These are phyloP conservation scores for Stratiomys singularior DNA, from an alignment of 2,888 invertebrate species.

Conservation along the genomic window DNA sequence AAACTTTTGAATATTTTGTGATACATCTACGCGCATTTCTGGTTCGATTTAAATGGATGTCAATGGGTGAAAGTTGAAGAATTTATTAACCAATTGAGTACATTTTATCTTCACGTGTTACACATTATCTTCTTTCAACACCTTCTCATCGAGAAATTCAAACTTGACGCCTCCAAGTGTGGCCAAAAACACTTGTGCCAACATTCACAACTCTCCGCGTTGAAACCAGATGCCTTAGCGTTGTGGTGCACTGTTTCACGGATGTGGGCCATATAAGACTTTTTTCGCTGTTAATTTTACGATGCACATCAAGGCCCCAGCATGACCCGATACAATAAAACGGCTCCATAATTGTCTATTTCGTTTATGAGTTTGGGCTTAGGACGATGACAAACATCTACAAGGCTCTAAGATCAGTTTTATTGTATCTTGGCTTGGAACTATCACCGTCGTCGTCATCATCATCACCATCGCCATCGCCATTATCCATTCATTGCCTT, in stretches of 20 bases:
- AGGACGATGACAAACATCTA: neutral
- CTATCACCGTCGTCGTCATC: neutral
- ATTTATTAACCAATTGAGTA: no score
- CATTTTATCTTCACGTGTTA: no score
- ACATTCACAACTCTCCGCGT: no score
- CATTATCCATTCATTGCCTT: neutral
- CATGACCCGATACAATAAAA: slow-evolving; percentile 34
- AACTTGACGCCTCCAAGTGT: no score
- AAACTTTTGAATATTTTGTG: no score
- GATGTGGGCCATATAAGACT: neutral
- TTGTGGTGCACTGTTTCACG: neutral
- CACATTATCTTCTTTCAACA: no score
- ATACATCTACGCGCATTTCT: no score
- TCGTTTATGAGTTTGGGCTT: neutral
- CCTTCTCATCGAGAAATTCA: no score
- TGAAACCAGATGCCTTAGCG: neutral
- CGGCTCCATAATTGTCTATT: slow-evolving; percentile 23
- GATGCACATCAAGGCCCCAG: slow-evolving; percentile 28
- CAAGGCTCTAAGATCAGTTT: neutral
- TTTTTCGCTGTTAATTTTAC: slow-evolving; percentile 13
- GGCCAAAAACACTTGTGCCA: no score
- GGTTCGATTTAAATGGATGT: no score
- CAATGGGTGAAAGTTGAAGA: no score
- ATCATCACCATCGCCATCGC: neutral
- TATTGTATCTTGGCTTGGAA: neutral